Base-by-base conservation (phyloP, 1,140 invertebrate genomes). In the Saccostrea cuccullata region DNA sequence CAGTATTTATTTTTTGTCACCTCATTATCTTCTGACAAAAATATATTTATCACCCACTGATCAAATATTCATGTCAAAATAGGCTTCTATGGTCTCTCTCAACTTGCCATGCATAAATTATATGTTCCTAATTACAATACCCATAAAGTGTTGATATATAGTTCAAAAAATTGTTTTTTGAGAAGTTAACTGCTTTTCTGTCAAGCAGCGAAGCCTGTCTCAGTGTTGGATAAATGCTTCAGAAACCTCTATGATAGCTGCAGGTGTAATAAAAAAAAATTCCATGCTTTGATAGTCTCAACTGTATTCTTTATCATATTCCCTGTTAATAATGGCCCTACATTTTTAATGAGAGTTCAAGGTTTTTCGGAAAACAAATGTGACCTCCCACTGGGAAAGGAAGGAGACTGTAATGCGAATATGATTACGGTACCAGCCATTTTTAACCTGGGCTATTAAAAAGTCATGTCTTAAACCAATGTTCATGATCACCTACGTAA, bases 401-500 rank as follows among this genome's bases (percentile, higher is more conserved):
- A 77, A 30, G 11, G 26, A 17, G 70, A 36, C 30, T 13, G 30
- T 77, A 77, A 77, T 77, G 70, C 30, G 70, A 77, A 77, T 77
- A 77, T 77, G 70, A 77, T 77, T 77, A n/a, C n/a, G n/a, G n/a
- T n/a, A 77, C 70, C 30, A 77, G 70, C 70, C 70, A 30, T 77
- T 77, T 77, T 77, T 77, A 77, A 77, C 70, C 15, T 77, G 70
- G 13, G 26, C 70, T 77, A 77, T 77, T 77, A 77, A 77, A 77
- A 77, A 26, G 26, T 9, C 15, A 77, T 36, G 13, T 30, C 30
- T 77, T 77, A 26, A 77, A 77, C 70, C 30, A 26, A 77, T 77
- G 30, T 77, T 15, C 15, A 9, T 77, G 70, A 36, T 77, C 11
- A 36, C 26, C 30, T 26, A 77, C 30, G 70, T 77, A 77, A 30